Evolutionary conservation across 2,113 vertebrate species (phyloP), one percentile per base, ranked within the genome.

Genomic region (Riparia riparia): DNA sequence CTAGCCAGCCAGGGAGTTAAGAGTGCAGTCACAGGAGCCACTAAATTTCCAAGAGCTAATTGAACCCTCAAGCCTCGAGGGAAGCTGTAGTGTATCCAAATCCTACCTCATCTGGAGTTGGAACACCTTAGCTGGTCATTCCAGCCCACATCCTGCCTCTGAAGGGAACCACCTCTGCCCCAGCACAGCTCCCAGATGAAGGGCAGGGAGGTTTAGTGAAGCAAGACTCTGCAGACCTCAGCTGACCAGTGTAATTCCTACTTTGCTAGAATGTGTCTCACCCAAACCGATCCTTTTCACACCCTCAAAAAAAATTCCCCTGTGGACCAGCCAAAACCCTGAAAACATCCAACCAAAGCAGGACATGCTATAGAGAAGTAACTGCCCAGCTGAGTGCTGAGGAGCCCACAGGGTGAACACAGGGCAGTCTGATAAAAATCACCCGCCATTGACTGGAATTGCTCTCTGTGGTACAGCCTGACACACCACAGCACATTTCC

Each of bases 401-500:
- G 79, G 42, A 95, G 18, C 51, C 64, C 85, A 84, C 13, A 17
- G 63, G 57, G 78, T 83, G 79, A 95, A 93, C 95, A 86, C 93
- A 94, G 90, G 41, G 44, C 72, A 73, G 76, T 64, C 57, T 24
- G 86, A 86, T 78, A 90, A 81, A 91, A 93, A 77, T 95, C 88
- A 89, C 71, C 72, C 47, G 31, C 53, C 22, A 7, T 1, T 93
- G 88, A 90, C 96, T 82, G 95, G 95, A 96, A 96, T 60, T 1
- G 3, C 65, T 57, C 34, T 92, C 85, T 94, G 93, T 76, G 92
- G 90, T 88, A 64, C 69, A 37, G 64, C 32, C 58, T 71, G 74
- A 94, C 85, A 96, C 76, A 92, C 79, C 90, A 83, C 95, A 90
- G 92, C 82, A 89, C 85, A 93, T 49, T 97, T 96, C 92, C 95